These are phyloP conservation scores for Potamarius usumacintae DNA, from an alignment of 2,113 vertebrate genomes.

Conservation along the genomic window DNA sequence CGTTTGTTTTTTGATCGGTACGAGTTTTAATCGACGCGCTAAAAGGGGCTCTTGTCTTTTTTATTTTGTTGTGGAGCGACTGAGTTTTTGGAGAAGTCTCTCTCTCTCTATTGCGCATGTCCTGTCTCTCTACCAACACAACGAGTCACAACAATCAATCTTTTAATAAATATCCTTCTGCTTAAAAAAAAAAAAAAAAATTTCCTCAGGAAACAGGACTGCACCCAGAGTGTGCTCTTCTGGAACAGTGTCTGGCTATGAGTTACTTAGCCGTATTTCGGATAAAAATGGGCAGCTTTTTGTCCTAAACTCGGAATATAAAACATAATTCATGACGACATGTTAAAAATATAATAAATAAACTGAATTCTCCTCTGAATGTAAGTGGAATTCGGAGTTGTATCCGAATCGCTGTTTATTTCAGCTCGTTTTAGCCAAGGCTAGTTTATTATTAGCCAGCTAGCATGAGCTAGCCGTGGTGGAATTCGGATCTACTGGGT, in stretches of 20 bases:
- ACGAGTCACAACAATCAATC: constrained; percentile 48
- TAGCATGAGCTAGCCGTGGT: neutral
- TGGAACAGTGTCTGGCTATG: neutral
- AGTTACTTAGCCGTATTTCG: neutral
- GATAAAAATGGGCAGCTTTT: neutral
- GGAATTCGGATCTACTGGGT: neutral
- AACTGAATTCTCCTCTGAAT: too few relatives aligned
- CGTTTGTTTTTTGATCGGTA: neutral
- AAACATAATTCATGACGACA: neutral
- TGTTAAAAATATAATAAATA: too few relatives aligned
- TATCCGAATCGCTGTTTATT: neutral
- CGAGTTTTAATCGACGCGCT: neutral
- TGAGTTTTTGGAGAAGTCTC: constrained; percentile 4
- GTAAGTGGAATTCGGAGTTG: neutral
- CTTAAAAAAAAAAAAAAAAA: too few relatives aligned
- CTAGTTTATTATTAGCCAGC: constrained; percentile 29
- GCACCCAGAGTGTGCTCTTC: neutral
- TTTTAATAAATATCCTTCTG: constrained; percentile 5
- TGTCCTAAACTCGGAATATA: neutral
- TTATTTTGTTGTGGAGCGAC: neutral
- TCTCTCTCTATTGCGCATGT: constrained; percentile 54
- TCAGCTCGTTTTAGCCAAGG: neutral
- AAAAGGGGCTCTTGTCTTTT: neutral
- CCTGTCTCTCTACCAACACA: constrained; percentile 16
- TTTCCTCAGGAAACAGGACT: too few relatives aligned